Conservation (phyloP, 2,113 vertebrate species). For the Cyanocitta stelleri region DNA sequence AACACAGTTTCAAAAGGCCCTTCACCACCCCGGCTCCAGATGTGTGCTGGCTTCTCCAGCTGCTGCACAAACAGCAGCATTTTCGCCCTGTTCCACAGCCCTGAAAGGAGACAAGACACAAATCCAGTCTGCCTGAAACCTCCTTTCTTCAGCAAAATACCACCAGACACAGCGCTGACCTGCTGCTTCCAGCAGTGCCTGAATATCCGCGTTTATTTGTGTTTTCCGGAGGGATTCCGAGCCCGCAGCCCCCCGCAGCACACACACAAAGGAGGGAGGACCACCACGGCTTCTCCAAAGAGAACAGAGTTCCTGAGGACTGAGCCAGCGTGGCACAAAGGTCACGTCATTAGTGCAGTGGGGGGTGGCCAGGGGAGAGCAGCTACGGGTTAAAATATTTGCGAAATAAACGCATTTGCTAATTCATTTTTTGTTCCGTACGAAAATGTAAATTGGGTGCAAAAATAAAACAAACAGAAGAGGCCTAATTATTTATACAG, state of each 20-base stretch:
- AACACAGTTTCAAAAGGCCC: background rate
- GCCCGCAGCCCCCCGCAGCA: background rate
- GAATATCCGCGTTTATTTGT: background rate
- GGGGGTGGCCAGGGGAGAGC: background rate
- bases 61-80: background rate
- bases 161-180: background rate
- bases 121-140: background rate
- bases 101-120: background rate
- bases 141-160: background rate
- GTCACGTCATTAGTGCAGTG: background rate
- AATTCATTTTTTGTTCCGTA: background rate
- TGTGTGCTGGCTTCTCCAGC: background rate
- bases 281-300: background rate
- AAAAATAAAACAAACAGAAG: constrained; percentile 62
- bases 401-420: background rate
- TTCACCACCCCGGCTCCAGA: background rate
- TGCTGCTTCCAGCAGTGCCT: background rate
- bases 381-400: background rate
- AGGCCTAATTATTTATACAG: constrained; percentile 67
- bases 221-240: background rate
- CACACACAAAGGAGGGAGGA: constrained; percentile 31
- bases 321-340: background rate
- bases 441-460: constrained; percentile 36
- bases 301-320: background rate
- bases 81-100: background rate